Percentiles rank a stretch among this genome's conserved stretches.
Evolutionary conservation across 1,140 invertebrate genomes (phyloP).

Genomic region (Drosophila pruinosa): DNA sequence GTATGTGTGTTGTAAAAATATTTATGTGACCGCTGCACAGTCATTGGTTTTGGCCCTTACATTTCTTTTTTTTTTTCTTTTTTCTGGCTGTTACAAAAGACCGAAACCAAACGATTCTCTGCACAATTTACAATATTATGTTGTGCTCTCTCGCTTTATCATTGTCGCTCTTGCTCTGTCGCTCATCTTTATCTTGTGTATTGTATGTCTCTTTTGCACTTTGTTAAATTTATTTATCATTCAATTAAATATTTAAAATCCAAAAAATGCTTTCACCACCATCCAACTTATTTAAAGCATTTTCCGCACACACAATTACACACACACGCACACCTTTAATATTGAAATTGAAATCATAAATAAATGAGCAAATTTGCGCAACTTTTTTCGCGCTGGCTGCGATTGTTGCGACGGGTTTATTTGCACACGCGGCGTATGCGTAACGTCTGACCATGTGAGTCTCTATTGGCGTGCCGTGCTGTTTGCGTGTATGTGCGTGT

Average conservation of each 20-base stretch:
- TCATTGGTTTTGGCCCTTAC: conserved; percentile 57
- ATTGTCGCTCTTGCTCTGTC: not conserved
- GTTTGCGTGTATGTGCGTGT: conserved; percentile 10
- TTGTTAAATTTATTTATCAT: conserved; percentile 75
- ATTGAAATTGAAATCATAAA: conserved; percentile 81
- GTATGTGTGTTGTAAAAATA: conserved; percentile 50
- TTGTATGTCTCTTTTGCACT: conserved; percentile 25
- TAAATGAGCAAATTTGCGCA: conserved; percentile 73
- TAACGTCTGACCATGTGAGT: conserved; percentile 17
- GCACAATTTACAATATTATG: conserved; percentile 59
- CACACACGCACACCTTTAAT: conserved; percentile 65
- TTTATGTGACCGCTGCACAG: conserved; percentile 63
- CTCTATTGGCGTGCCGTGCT: not conserved
- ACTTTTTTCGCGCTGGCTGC: conserved; percentile 9
- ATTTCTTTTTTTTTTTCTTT: conserved; percentile 1
- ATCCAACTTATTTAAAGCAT: conserved; percentile 56
- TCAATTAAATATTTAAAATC: conserved; percentile 82
- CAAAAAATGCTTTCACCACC: conserved; percentile 80
- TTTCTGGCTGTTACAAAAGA: not conserved
- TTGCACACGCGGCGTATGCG: conserved; percentile 46
- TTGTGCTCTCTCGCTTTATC: not conserved
- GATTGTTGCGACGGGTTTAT: conserved; percentile 36
- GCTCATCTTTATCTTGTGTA: conserved; percentile 5
- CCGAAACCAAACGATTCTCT: conserved; percentile 17
- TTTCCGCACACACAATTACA: not conserved